A percentile compares a stretch with the other conserved stretches of the same genome.
These are phyloP conservation scores for Clarias batrachus DNA, from an alignment of 2,113 vertebrate genomes.

Conservation along the genomic window DNA sequence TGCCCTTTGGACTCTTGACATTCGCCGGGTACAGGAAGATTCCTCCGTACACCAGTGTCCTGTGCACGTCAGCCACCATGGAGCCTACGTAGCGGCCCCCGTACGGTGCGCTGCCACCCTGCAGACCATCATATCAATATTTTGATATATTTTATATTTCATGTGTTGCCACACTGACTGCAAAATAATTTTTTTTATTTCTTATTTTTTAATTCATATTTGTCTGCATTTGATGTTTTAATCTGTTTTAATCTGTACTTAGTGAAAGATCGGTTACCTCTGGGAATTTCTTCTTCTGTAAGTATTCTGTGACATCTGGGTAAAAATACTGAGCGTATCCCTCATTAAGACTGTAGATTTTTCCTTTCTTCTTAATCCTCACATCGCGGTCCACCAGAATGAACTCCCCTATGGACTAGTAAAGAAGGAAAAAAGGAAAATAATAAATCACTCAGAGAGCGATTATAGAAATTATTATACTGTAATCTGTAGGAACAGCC, in stretches of 20 bases:
- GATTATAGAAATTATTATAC: neutral
- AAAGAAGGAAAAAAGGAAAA: neutral
- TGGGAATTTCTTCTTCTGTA: slow-evolving; percentile 92
- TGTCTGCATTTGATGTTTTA: neutral
- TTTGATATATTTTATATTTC: no score
- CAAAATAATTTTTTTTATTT: no score
- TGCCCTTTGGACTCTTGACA: slow-evolving; percentile 86
- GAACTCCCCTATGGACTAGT: slow-evolving; percentile 92
- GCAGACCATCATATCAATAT: neutral
- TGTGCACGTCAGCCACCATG: slow-evolving; percentile 97
- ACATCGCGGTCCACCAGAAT: slow-evolving; percentile 90
- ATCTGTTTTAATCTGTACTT: neutral
- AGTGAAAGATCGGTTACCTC: slow-evolving; percentile 67
- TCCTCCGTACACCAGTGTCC: slow-evolving; percentile 92
- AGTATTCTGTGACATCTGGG: slow-evolving; percentile 84
- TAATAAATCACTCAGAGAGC: neutral
- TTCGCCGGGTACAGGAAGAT: slow-evolving; percentile 96
- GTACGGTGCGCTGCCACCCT: slow-evolving; percentile 88
- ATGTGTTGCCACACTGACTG: no score
- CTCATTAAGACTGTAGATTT: slow-evolving; percentile 96
- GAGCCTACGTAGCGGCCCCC: slow-evolving; percentile 89
- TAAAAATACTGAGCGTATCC: slow-evolving; percentile 93
- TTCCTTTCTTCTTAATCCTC: slow-evolving; percentile 94
- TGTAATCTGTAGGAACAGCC: neutral
- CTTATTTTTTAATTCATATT: no score